These are phyloP conservation scores for Chloropsis cyanopogon DNA, from an alignment of 2,113 vertebrate genomes.

Conservation along the genomic window DNA sequence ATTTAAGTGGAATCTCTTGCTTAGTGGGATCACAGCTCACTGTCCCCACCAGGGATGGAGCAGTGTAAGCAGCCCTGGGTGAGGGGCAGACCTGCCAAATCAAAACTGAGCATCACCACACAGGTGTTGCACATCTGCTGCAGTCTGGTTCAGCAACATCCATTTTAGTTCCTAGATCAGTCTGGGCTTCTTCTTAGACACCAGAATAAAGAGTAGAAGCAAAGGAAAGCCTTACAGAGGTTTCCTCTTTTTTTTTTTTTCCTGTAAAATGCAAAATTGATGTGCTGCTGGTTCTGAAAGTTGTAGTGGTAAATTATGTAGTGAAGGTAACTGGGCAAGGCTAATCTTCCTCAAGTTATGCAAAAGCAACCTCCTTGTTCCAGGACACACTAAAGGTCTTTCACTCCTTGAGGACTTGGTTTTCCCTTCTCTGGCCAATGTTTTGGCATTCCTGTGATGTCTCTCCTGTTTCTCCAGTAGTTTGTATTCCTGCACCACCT, in stretches of 20 bases:
- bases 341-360: not conserved
- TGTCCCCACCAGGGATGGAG: not conserved
- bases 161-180: not conserved
- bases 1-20: not conserved
- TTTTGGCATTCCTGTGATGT: not conserved
- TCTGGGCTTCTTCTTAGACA: not conserved
- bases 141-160: not conserved
- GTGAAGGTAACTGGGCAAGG: not conserved
- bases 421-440: not conserved
- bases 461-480: not conserved
- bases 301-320: constrained; percentile 43
- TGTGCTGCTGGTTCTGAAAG: not conserved
- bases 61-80: not conserved
- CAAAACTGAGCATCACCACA: not conserved
- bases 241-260: not conserved
- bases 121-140: not conserved
- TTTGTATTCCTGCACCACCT: not conserved
- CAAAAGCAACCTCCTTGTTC: not conserved
- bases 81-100: not conserved
- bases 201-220: not conserved
- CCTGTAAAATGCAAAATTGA: not conserved
- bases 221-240: not conserved
- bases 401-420: not conserved
- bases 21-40: not conserved
- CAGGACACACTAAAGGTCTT: constrained; percentile 29